Percentiles rank a stretch among this genome's conserved stretches.
These are phyloP conservation scores for Drosophila robusta DNA, from an alignment of 2,888 invertebrate genomes.

Conservation along the genomic window DNA sequence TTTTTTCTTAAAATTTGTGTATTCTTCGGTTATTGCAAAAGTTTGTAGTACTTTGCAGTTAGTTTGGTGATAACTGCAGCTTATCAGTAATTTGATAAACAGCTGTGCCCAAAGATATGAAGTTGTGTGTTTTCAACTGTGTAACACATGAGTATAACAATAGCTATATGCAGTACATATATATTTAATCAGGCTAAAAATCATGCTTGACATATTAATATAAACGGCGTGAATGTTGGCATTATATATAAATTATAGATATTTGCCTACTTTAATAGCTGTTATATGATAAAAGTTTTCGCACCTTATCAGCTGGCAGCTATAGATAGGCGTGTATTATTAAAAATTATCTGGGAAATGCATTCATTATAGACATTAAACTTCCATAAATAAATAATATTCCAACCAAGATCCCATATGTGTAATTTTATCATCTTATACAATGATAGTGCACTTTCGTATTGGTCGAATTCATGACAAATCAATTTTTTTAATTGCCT, in stretches of 20 bases:
- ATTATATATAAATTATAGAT: too few species aligned
- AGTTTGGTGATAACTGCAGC: neutral
- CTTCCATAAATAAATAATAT: too few species aligned
- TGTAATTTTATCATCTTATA: neutral
- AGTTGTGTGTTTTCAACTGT: neutral
- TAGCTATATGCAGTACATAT: too few species aligned
- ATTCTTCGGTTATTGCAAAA: neutral
- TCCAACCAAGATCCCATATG: neutral
- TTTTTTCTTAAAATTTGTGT: neutral
- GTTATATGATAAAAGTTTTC: too few species aligned
- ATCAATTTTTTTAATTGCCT: neutral
- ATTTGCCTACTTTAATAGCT: too few species aligned
- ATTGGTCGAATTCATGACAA: neutral
- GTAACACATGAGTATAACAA: neutral
- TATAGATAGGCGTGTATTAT: too few species aligned
- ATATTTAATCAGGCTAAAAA: too few species aligned
- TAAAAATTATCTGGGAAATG: too few species aligned
- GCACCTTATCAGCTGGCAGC: too few species aligned
- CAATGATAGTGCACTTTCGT: neutral
- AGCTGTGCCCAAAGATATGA: conserved; percentile 2
- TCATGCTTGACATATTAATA: too few species aligned
- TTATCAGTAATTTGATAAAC: conserved; percentile 37
- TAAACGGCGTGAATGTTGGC: too few species aligned
- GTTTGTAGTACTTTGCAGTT: neutral
- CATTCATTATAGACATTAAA: too few species aligned